Conservation (phyloP, 1,140 invertebrate genomes). For the Pollicipes pollicipes region DNA sequence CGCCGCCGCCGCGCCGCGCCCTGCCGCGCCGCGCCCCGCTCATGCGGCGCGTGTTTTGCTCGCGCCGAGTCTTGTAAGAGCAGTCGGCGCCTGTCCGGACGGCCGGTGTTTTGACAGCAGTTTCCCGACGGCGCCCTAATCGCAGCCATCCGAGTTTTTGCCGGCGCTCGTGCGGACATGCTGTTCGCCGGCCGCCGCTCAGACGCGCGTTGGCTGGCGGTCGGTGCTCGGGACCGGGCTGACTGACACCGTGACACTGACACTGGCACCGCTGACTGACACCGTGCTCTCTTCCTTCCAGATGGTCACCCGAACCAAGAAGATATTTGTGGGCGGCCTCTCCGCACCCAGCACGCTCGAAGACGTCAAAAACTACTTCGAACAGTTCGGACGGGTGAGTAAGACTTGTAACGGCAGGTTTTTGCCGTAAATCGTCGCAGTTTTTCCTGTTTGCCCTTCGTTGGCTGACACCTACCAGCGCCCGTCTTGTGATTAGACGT, state of each 20-base stretch:
- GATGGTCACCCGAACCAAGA: constrained; percentile 99
- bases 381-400: constrained; percentile 98
- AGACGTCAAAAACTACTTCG: constrained; percentile 99
- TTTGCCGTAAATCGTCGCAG: constrained; percentile 5
- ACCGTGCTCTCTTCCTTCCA: constrained; percentile 36
- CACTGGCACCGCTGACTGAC: too few relatives aligned
- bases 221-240: too few relatives aligned
- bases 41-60: too few relatives aligned
- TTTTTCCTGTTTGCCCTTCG: not conserved
- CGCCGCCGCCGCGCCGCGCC: too few relatives aligned
- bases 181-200: not conserved
- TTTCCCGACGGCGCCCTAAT: not conserved
- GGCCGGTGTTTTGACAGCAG: not conserved
- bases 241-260: too few relatives aligned
- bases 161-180: not conserved
- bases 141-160: not conserved
- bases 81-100: too few relatives aligned
- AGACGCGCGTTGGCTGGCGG: too few relatives aligned
- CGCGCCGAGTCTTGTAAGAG: too few relatives aligned
- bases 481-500: constrained; percentile 5
- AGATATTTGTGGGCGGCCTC: constrained; percentile 99
- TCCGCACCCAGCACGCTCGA: constrained; percentile 97
- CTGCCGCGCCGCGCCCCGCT: too few relatives aligned
- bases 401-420: constrained; percentile 1
- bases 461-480: not conserved